Conservation (phyloP, 1,140 invertebrate genomes). For the Drosophila ogumai region DNA sequence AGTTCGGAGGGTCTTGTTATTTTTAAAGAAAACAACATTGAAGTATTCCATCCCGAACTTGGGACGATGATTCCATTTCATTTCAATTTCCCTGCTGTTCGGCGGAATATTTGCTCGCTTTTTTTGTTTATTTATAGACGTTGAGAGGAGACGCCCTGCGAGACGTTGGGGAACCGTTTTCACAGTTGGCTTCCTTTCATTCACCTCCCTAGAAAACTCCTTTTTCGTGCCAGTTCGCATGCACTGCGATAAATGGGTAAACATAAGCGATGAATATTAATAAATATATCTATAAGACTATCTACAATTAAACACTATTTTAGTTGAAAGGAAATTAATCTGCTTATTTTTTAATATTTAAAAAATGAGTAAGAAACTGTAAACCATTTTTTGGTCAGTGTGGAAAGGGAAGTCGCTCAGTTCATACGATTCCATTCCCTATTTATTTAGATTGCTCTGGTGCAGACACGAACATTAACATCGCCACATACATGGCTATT, state of each 20-base stretch:
- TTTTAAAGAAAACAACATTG: slow-evolving; percentile 50
- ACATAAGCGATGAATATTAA: not conserved
- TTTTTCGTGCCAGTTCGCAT: slow-evolving; percentile 3
- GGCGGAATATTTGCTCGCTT: slow-evolving; percentile 31
- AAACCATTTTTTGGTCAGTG: slow-evolving; percentile 4
- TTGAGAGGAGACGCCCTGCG: slow-evolving; percentile 5
- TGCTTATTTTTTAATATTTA: not conserved
- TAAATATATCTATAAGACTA: too few species aligned
- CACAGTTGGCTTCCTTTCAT: slow-evolving; percentile 73
- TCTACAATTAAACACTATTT: too few species aligned
- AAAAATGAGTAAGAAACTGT: not conserved
- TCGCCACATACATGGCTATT: slow-evolving; percentile 3
- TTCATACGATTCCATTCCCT: slow-evolving; percentile 28
- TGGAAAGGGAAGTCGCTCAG: slow-evolving; percentile 10
- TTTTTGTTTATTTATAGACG: slow-evolving; percentile 58
- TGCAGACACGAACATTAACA: slow-evolving; percentile 52
- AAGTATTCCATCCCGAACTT: slow-evolving; percentile 42
- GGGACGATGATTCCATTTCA: slow-evolving; percentile 31
- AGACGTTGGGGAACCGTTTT: slow-evolving; percentile 57
- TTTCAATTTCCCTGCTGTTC: slow-evolving; percentile 11
- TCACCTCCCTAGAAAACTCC: slow-evolving; percentile 41
- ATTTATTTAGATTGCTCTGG: slow-evolving; percentile 38
- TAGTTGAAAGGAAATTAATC: not conserved
- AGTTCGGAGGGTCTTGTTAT: slow-evolving; percentile 53
- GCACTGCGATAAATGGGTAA: not conserved